Evolutionary conservation across 1,140 invertebrate genomes (phyloP), one percentile per base, ranked within the genome.

Genomic region (Chrysopa pallens): DNA sequence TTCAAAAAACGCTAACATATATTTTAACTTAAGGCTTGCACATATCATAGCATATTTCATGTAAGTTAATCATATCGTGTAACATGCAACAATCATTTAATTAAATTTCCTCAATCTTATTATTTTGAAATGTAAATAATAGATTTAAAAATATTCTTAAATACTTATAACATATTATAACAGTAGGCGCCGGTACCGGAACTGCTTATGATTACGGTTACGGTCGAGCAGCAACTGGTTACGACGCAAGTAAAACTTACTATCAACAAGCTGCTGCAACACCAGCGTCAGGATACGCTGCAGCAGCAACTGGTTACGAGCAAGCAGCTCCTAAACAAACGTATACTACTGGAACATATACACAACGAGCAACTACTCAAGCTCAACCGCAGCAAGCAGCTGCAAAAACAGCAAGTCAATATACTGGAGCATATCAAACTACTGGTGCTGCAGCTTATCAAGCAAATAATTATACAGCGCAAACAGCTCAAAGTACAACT

Each of bases 141-240:
- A n/a, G n/a, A n/a, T n/a, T n/a, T n/a, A n/a, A n/a, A 23, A 23
- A 23, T 23, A 23, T 23, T 5, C 2, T 23, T 23, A 23, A 23
- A 23, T n/a, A 23, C 2, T 23, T 23, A 3, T 23, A 23, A 23
- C 17, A 23, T 3, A 23, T 39, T 29, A 52, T 52, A 57, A 66
- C 68, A 54, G 70, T 73, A 33, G 74, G 72, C 48, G 69, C 73
- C 48, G 72, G 69, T 36, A 70, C 73, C 13, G 69, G 74, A 42
- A 70, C 73, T 33, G 69, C 73, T 6, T 74, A 76, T 63, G 72
- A 76, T 46, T 79, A 80, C 64, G 74, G 76, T 41, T 61, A 73
- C 38, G 59, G 69, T 41, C 66, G 71, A 29, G 69, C 69, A 38
- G 66, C 73, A 48, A 63, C 70, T 4, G 64, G 69, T 4, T 76